Conservation (phyloP, 2,888 invertebrate species). For the Carpatolechia fugitivella region DNA sequence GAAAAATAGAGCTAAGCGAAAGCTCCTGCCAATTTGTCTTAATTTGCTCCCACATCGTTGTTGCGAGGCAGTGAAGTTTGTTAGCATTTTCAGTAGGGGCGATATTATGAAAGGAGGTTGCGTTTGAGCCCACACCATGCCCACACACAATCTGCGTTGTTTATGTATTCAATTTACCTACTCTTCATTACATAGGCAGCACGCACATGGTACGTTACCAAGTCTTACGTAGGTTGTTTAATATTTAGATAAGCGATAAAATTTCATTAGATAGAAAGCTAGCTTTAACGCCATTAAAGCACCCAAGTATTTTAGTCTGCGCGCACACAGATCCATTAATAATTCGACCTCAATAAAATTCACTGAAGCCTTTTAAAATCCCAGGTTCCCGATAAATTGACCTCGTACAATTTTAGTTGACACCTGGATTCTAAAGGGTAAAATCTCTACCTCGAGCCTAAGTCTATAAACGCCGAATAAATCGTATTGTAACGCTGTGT, state of each 20-base stretch:
- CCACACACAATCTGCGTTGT: no score
- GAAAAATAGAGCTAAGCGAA: neutral
- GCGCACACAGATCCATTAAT: conserved; percentile 3
- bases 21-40: neutral
- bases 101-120: no score
- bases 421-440: conserved; percentile 58
- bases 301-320: neutral
- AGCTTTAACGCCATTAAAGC: neutral
- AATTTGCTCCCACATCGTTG: no score
- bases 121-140: no score
- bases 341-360: conserved; percentile 34
- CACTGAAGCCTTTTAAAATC: conserved; percentile 32
- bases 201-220: neutral
- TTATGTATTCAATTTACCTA: neutral
- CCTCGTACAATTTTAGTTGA: conserved; percentile 60
- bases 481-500: conserved; percentile 68
- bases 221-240: no score
- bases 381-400: conserved; percentile 55
- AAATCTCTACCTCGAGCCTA: conserved; percentile 54
- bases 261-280: neutral
- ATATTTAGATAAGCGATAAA: neutral
- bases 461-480: conserved; percentile 71
- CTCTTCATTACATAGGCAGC: neutral
- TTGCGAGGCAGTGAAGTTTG: no score
- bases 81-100: no score